These are phyloP conservation scores for Brassicogethes aeneus DNA, from an alignment of 2,888 invertebrate genomes.

Conservation along the genomic window DNA sequence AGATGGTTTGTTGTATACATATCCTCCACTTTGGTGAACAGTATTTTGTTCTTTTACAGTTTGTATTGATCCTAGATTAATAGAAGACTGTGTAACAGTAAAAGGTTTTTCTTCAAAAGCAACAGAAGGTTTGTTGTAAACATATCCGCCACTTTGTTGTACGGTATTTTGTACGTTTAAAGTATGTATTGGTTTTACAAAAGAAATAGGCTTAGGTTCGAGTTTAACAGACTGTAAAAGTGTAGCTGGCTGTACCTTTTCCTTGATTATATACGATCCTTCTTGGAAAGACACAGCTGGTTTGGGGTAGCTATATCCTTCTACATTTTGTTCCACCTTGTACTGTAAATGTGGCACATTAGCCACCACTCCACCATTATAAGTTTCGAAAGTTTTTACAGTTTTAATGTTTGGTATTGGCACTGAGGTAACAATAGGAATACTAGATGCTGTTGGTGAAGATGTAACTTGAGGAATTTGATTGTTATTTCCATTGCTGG, in stretches of 20 bases:
- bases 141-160: constrained; percentile 10
- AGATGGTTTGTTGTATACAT: constrained; percentile 14
- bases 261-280: constrained; percentile 14
- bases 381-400: constrained; percentile 23
- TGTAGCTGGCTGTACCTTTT: neutral
- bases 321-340: constrained; percentile 18
- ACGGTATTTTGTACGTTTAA: neutral
- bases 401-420: constrained; percentile 26
- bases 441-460: constrained; percentile 16
- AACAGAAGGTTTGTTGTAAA: constrained; percentile 14
- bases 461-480: constrained; percentile 18
- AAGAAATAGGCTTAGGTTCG: neutral
- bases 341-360: constrained; percentile 35
- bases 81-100: neutral
- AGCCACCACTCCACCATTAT: constrained; percentile 32
- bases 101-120: constrained; percentile 13
- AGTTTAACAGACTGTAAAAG: neutral
- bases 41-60: neutral
- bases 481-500: constrained; percentile 21
- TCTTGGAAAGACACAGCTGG: constrained; percentile 33
- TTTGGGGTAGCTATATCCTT: constrained; percentile 37
- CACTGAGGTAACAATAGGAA: constrained; percentile 28
- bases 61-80: neutral
- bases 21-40: constrained; percentile 11
- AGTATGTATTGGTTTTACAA: neutral